These are phyloP conservation scores for Rhea americana DNA, from an alignment of 2,113 vertebrate genomes.

Conservation along the genomic window DNA sequence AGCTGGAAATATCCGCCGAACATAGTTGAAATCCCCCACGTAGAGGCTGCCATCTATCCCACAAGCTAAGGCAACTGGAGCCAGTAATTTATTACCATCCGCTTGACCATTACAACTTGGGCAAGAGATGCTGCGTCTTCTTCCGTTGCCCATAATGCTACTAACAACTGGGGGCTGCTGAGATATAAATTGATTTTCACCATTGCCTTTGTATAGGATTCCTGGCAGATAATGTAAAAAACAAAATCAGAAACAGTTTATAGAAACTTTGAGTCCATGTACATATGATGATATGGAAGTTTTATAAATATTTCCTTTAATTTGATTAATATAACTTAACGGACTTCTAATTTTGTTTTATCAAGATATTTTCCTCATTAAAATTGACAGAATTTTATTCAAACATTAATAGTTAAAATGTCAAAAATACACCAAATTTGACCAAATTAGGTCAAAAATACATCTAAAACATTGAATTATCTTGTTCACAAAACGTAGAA, in stretches of 20 bases:
- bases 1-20: slow-evolving; percentile 94
- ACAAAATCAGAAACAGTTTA: neutral
- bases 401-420: neutral
- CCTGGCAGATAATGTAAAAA: slow-evolving; percentile 71
- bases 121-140: slow-evolving; percentile 95
- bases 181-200: slow-evolving; percentile 97
- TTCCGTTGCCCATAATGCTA: slow-evolving; percentile 97
- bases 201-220: slow-evolving; percentile 96
- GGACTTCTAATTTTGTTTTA: neutral
- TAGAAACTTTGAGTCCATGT: neutral
- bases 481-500: neutral
- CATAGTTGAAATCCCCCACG: slow-evolving; percentile 98
- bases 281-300: neutral
- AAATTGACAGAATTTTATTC: neutral
- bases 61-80: slow-evolving; percentile 92
- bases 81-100: slow-evolving; percentile 95
- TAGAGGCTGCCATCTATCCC: slow-evolving; percentile 95
- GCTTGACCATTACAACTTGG: slow-evolving; percentile 98
- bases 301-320: neutral
- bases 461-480: neutral
- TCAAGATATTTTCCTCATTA: neutral
- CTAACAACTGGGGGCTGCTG: slow-evolving; percentile 94
- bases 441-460: neutral
- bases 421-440: neutral
- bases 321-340: neutral